Conservation (phyloP, 2,113 vertebrate species). For the Callipepla californica region DNA sequence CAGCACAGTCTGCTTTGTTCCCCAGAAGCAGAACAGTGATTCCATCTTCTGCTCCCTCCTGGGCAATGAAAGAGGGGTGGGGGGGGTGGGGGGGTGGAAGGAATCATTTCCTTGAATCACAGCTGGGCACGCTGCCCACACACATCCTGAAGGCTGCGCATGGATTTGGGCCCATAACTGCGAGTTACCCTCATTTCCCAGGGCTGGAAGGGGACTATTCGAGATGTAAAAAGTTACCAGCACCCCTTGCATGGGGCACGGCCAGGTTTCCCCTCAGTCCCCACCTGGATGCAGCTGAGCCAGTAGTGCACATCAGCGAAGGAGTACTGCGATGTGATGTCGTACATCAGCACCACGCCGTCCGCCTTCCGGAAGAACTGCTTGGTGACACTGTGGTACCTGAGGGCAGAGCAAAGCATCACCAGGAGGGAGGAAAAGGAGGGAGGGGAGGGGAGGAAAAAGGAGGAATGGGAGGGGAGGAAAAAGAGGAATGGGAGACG, state of each 20-base stretch:
- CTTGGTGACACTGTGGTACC: conserved; percentile 90
- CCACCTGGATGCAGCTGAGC: conserved; percentile 88
- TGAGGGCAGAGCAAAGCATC: not conserved
- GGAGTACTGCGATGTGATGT: conserved; percentile 84
- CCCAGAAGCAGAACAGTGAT: conserved; percentile 86
- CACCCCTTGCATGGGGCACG: not conserved
- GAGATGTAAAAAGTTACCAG: not conserved
- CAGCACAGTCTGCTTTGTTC: conserved; percentile 87
- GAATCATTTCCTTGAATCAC: not conserved
- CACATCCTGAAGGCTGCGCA: not conserved
- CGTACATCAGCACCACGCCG: conserved; percentile 93
- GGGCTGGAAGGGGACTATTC: not conserved
- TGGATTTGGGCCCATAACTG: not conserved
- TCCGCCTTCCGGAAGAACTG: conserved; percentile 92
- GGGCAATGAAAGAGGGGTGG: not conserved
- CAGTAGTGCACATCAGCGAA: conserved; percentile 87
- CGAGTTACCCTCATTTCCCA: not conserved
- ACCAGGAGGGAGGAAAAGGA: fast-evolving
- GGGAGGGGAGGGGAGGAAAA: too few species aligned
- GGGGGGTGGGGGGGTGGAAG: not conserved
- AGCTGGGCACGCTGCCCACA: not conserved
- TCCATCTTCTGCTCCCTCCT: conserved; percentile 82
- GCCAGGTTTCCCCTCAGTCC: not conserved
- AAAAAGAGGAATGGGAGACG: too few species aligned
- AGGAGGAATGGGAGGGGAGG: too few species aligned